Conservation (phyloP, 2,113 vertebrate genomes). For the Leiothrix lutea region DNA sequence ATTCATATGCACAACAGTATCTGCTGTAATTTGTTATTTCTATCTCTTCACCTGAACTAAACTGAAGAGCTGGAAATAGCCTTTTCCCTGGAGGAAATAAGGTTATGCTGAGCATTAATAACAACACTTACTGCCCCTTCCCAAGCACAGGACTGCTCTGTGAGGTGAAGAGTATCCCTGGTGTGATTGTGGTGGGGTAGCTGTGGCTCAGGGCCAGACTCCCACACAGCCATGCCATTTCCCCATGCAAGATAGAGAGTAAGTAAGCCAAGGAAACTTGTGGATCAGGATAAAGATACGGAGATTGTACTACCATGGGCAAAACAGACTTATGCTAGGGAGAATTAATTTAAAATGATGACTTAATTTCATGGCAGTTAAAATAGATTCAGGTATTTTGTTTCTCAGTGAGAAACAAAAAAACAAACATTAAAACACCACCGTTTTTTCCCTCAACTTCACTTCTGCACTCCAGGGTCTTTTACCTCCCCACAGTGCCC, state of each 20-base stretch:
- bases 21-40: neutral
- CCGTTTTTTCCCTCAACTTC: neutral
- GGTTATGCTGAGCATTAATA: neutral
- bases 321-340: neutral
- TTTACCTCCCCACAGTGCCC: accelerated
- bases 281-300: neutral
- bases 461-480: neutral
- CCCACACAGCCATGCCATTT: neutral
- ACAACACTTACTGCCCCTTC: accelerated
- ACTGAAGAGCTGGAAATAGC: neutral
- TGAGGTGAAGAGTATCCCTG: neutral
- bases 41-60: neutral
- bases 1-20: accelerated
- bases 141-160: neutral
- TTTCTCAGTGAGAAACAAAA: neutral
- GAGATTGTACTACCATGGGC: neutral
- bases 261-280: neutral
- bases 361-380: neutral
- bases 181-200: too few relatives aligned
- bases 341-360: neutral
- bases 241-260: neutral
- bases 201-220: neutral
- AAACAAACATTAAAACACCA: accelerated
- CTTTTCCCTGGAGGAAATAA: neutral
- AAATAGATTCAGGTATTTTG: neutral